phyloP scores from a whole-genome alignment of 2,797 vertebrate genomes.

The Bradypus variegatus region DNA sequence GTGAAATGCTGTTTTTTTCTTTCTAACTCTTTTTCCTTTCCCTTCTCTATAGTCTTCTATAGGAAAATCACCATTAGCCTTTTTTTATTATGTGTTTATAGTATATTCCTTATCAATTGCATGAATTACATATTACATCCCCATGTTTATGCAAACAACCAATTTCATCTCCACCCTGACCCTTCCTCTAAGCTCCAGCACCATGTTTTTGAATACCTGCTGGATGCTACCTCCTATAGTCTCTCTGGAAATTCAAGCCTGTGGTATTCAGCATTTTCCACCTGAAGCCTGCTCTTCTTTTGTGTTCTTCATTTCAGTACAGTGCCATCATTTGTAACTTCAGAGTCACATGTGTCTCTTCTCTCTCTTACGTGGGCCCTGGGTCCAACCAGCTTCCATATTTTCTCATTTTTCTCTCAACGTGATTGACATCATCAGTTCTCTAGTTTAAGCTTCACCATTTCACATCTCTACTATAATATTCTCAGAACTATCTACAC shows the following conservation, averaged over 20 bases:
- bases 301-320: neutral
- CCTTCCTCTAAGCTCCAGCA: neutral
- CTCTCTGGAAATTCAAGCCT: conserved; percentile 2
- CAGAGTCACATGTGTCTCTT: neutral
- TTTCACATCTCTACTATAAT: neutral
- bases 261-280: neutral
- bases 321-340: neutral
- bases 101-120: neutral
- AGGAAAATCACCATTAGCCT: neutral
- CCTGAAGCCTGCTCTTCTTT: neutral
- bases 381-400: neutral
- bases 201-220: neutral
- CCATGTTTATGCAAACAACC: neutral
- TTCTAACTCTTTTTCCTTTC: neutral
- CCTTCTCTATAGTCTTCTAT: neutral
- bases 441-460: neutral
- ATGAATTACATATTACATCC: neutral
- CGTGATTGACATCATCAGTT: neutral
- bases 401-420: neutral
- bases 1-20: neutral
- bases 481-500: neutral
- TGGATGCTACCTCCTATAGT: neutral
- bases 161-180: neutral
- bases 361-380: neutral
- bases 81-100: neutral